Evolutionary conservation across 2,797 vertebrate genomes (phyloP).

Genomic region (Takifugu rubripes): DNA sequence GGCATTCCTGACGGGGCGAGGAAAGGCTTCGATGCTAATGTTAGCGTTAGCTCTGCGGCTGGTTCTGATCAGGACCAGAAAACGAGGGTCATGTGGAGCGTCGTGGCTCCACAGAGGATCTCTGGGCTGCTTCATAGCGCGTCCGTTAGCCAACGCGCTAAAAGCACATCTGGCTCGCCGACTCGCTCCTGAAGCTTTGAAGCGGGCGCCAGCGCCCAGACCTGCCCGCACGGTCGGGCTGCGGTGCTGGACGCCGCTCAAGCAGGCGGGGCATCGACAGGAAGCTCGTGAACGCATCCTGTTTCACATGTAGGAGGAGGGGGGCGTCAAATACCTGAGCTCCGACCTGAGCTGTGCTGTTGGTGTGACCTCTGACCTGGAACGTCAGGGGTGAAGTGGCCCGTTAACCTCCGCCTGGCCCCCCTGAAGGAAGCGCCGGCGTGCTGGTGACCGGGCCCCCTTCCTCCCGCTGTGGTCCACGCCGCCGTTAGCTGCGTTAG

Average conservation of each 20-base stretch:
- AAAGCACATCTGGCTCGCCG: slow-evolving; percentile 38
- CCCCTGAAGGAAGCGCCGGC: slow-evolving; percentile 31
- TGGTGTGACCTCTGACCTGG: slow-evolving; percentile 22
- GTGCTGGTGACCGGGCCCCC: too few relatives aligned
- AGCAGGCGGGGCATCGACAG: slow-evolving; percentile 18
- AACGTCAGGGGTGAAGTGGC: slow-evolving; percentile 48
- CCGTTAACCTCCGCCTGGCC: slow-evolving; percentile 49
- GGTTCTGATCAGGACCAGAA: slow-evolving; percentile 1
- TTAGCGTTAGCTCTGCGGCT: too few relatives aligned
- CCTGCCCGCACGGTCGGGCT: slow-evolving; percentile 20
- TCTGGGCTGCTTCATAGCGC: slow-evolving; percentile 5
- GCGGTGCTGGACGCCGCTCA: slow-evolving; percentile 18
- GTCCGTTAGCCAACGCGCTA: slow-evolving; percentile 21
- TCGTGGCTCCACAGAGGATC: slow-evolving; percentile 4
- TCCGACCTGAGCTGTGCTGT: too few relatives aligned
- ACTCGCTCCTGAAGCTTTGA: slow-evolving; percentile 40
- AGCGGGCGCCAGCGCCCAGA: slow-evolving; percentile 32
- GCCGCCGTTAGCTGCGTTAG: too few relatives aligned
- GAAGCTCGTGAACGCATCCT: slow-evolving; percentile 35
- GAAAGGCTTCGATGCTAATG: too few relatives aligned
- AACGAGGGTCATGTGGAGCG: slow-evolving; percentile 8
- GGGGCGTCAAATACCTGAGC: too few relatives aligned
- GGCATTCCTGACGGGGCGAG: too few relatives aligned
- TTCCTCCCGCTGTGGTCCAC: too few relatives aligned
- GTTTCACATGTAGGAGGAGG: background rate